These are phyloP conservation scores for Leptogaster cylindrica DNA, from an alignment of 2,888 invertebrate species.

Conservation along the genomic window DNA sequence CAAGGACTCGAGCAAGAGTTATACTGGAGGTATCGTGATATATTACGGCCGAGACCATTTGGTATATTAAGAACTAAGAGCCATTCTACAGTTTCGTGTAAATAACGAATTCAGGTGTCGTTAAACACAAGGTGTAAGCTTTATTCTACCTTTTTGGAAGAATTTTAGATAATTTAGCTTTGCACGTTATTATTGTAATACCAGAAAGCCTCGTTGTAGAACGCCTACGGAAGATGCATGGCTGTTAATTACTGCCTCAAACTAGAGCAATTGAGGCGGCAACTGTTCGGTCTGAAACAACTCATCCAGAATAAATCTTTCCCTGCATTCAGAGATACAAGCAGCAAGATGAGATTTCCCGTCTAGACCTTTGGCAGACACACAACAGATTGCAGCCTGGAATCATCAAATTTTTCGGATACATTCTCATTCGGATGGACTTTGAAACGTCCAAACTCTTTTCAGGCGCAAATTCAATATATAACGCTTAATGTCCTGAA, in stretches of 20 bases:
- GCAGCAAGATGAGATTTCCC: not conserved
- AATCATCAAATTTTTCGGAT: too few species aligned
- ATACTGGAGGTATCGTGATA: conserved; percentile 37
- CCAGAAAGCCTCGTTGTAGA: conserved; percentile 15
- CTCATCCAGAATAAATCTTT: not conserved
- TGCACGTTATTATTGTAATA: conserved; percentile 28
- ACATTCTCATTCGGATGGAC: not conserved
- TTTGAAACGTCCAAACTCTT: not conserved
- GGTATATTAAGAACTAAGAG: conserved; percentile 35
- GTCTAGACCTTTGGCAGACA: conserved; percentile 17
- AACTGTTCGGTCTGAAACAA: not conserved
- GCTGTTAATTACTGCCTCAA: conserved; percentile 28
- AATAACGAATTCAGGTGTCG: conserved; percentile 40
- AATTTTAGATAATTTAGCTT: conserved; percentile 31
- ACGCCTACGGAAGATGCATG: conserved; percentile 12
- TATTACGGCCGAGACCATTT: conserved; percentile 36
- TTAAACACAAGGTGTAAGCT: conserved; percentile 37
- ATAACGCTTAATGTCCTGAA: conserved; percentile 36
- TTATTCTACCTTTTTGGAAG: conserved; percentile 32
- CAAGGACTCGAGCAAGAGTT: conserved; percentile 13
- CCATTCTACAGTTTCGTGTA: conserved; percentile 35
- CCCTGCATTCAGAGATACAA: too few species aligned
- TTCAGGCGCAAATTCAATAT: conserved; percentile 7
- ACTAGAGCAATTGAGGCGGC: conserved; percentile 6
- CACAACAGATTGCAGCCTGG: not conserved